These are phyloP conservation scores for Syrmaticus mikado DNA, from an alignment of 2,113 vertebrate species.

Conservation along the genomic window DNA sequence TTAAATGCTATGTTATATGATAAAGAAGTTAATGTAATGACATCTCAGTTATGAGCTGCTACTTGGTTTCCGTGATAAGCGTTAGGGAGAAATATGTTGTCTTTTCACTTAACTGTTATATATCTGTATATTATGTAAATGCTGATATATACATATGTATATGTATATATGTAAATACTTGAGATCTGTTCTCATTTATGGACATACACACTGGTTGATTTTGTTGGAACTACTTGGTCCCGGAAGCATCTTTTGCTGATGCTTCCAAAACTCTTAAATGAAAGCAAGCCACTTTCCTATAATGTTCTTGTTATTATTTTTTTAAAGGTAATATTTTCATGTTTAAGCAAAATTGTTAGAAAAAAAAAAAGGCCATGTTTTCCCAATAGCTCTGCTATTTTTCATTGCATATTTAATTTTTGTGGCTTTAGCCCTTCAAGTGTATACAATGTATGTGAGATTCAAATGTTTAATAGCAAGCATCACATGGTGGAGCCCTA, in stretches of 20 bases:
- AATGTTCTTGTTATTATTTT: background rate
- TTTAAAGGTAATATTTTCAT: background rate
- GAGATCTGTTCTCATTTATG: background rate
- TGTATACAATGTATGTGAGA: background rate
- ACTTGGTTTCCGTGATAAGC: background rate
- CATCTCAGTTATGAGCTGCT: background rate
- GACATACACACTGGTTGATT: background rate
- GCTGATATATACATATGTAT: background rate
- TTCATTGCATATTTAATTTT: background rate
- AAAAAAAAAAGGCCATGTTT: background rate
- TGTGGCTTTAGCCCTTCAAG: background rate
- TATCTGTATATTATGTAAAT: background rate
- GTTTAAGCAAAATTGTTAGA: background rate
- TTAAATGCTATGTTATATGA: background rate
- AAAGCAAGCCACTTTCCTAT: background rate
- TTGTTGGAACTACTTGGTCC: background rate
- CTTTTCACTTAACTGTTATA: background rate
- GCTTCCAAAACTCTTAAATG: background rate
- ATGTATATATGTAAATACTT: no score
- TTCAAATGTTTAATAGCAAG: background rate
- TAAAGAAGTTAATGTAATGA: background rate
- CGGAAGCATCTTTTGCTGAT: background rate
- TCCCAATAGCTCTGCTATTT: background rate
- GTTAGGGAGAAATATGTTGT: background rate
- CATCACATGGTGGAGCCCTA: background rate